phyloP scores from a whole-genome alignment of 2,113 vertebrate genomes.

The Coptodon bakossiorum region DNA sequence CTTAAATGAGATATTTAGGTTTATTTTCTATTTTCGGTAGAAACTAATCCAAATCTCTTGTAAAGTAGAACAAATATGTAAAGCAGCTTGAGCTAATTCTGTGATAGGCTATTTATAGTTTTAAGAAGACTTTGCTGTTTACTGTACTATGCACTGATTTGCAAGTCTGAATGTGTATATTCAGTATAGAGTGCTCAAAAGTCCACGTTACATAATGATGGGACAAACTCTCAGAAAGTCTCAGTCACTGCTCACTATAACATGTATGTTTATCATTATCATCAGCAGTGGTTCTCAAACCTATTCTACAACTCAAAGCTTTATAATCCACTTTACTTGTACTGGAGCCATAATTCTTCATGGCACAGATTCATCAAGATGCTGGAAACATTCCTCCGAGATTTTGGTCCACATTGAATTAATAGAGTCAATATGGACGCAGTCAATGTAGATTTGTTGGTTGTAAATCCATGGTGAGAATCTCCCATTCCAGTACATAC shows the following conservation, averaged over 20 bases:
- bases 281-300: not conserved
- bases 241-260: not conserved
- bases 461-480: not conserved
- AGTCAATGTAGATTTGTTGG: too few species aligned
- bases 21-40: not conserved
- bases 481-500: not conserved
- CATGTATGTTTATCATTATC: not conserved
- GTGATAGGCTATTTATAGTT: not conserved
- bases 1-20: not conserved
- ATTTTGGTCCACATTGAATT: not conserved
- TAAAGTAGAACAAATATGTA: not conserved
- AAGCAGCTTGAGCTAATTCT: not conserved
- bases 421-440: not conserved
- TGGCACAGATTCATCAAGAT: not conserved
- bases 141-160: not conserved
- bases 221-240: not conserved
- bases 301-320: not conserved
- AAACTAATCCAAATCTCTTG: not conserved
- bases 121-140: not conserved
- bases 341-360: not conserved
- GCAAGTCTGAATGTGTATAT: not conserved
- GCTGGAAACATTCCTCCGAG: not conserved
- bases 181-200: not conserved
- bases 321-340: not conserved
- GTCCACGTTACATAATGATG: not conserved